A percentile compares a stretch with the other conserved stretches of the same genome.
Evolutionary conservation across 2,113 vertebrate species (phyloP).

Genomic region (Antennarius striatus): DNA sequence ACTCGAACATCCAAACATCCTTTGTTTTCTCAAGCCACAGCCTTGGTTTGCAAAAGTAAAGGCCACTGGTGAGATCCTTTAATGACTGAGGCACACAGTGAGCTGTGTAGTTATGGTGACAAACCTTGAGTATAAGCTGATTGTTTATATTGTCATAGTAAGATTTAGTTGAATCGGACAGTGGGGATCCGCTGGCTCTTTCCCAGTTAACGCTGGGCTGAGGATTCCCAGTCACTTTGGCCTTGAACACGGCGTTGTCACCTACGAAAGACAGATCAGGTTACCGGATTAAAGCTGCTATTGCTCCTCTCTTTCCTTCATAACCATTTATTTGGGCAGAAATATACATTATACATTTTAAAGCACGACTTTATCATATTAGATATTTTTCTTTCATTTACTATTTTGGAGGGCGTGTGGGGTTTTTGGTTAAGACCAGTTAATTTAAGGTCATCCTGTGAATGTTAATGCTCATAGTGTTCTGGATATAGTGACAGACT

Average conservation of each 20-base stretch:
- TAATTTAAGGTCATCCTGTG: constrained; percentile 3
- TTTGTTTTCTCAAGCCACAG: not conserved
- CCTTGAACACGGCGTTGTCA: constrained; percentile 67
- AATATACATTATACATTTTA: not conserved
- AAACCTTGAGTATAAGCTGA: constrained; percentile 72
- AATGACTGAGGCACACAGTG: not conserved
- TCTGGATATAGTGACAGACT: constrained; percentile 10
- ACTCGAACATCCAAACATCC: not conserved
- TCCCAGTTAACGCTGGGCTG: constrained; percentile 63
- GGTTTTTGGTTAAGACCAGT: not conserved
- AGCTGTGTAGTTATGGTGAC: not conserved
- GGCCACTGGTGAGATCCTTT: not conserved
- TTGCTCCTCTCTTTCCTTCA: not conserved
- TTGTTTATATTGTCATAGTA: constrained; percentile 73
- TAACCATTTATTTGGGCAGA: not conserved
- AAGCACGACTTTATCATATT: not conserved
- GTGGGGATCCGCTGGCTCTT: constrained; percentile 51
- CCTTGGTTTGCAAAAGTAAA: not conserved
- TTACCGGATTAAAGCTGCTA: not conserved
- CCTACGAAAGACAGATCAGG: constrained; percentile 26
- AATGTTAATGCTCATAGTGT: constrained; percentile 28
- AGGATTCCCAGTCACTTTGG: constrained; percentile 66
- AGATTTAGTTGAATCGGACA: constrained; percentile 61
- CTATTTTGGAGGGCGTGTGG: not conserved
- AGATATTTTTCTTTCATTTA: not conserved